These are phyloP conservation scores for Germaria angustata DNA, from an alignment of 2,888 invertebrate species.

Conservation along the genomic window DNA sequence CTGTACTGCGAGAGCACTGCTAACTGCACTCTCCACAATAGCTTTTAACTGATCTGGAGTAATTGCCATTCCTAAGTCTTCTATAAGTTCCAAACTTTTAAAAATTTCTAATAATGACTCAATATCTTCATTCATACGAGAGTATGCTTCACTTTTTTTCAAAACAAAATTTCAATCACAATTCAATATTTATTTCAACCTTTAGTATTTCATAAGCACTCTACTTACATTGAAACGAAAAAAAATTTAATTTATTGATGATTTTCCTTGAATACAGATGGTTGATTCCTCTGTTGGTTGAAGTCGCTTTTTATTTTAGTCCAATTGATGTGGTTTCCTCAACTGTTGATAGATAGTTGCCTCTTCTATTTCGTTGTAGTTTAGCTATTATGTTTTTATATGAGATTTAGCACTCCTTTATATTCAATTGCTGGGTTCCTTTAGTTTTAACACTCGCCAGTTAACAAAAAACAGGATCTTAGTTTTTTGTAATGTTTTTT, in stretches of 20 bases:
- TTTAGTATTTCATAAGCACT: background rate
- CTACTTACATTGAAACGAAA: slow-evolving; percentile 4
- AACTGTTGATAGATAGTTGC: background rate
- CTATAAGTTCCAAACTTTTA: background rate
- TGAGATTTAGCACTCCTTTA: background rate
- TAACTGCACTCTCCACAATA: slow-evolving; percentile 28
- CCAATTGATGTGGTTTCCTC: background rate
- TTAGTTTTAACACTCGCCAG: background rate
- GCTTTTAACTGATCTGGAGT: slow-evolving; percentile 31
- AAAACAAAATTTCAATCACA: background rate
- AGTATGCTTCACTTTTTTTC: background rate
- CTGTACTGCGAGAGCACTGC: slow-evolving; percentile 34
- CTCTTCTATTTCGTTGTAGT: background rate
- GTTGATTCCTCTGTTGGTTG: background rate
- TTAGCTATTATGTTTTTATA: background rate
- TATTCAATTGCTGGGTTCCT: background rate
- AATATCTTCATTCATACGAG: background rate
- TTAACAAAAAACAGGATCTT: background rate
- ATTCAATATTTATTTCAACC: background rate
- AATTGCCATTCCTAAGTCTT: slow-evolving; percentile 9
- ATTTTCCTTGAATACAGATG: background rate
- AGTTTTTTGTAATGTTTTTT: background rate
- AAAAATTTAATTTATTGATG: background rate
- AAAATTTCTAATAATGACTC: no score
- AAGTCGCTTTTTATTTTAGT: no score